Base-by-base conservation (phyloP, 2,888 invertebrate genomes). In the Ceratothoa steindachneri region DNA sequence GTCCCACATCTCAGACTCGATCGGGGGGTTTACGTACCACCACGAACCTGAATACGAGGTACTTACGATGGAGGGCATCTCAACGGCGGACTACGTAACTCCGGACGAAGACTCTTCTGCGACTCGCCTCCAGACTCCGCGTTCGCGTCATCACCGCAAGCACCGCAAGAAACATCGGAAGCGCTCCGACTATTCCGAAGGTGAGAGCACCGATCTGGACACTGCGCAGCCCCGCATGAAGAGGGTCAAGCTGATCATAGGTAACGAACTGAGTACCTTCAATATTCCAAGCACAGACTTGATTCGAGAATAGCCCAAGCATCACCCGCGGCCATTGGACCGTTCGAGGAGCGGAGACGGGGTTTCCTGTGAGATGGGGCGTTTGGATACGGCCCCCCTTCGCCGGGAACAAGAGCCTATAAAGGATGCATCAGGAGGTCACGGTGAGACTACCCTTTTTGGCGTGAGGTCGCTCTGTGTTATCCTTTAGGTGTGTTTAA, bases 41-140 rank as follows among this genome's bases (percentile, higher is more conserved):
- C 52, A 31, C 4, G 76, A 79, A 30, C 76, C 79, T 9, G 79
- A 79, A 53, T 79, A 79, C 30, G 79, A 79, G 55, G 79, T 79
- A 64, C 64, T 79, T 27, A 79, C 76, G 1, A 74, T 76, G 27
- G 79, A 79, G 30, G 76, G 79, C 22, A 76, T 79, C 30, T 70
- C 73, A 9, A 68, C 41, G 41, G 72, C 75, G 27, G 76, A 77
- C 31, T 74, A 77, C 30, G 68, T 73, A 28, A 52, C 68, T 15
- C 69, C 71, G 68, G 28, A 72, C 51, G 67, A 67, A 29, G 67
- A 71, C 30, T n/a, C 19, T 3, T 24, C 60, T 24, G n/a, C 60
- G n/a, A 24, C 22, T 24, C 30, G 52, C 51, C 71, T 69, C 31
- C 73, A 67, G 12, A 29, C 73, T 28, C 73, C 68, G n/a, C 73